Conservation (phyloP, 2,888 invertebrate species). For the Cyclophora albipunctata region DNA sequence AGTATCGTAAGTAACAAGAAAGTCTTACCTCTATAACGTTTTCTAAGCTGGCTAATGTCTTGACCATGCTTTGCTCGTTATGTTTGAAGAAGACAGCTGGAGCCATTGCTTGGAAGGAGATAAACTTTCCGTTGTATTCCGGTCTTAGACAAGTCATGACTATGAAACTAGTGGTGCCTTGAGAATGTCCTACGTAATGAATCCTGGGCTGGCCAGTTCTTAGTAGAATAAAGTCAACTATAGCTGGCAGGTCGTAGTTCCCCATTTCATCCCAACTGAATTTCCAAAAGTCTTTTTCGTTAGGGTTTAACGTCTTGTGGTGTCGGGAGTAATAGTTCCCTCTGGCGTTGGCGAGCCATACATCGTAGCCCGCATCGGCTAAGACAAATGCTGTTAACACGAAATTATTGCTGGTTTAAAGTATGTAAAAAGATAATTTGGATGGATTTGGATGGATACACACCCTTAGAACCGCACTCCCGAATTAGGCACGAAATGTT, state of each 20-base stretch:
- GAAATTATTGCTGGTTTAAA: neutral
- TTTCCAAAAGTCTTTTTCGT: conserved; percentile 42
- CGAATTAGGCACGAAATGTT: too few species aligned
- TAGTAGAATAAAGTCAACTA: conserved; percentile 35
- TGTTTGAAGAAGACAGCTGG: conserved; percentile 46
- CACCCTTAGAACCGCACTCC: too few species aligned
- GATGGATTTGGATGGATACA: too few species aligned
- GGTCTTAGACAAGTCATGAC: conserved; percentile 49
- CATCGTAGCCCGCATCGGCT: conserved; percentile 80
- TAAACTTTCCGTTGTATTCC: conserved; percentile 45
- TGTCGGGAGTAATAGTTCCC: conserved; percentile 79
- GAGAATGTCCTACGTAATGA: conserved; percentile 57
- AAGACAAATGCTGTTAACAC: conserved; percentile 48
- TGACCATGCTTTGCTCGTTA: conserved; percentile 27
- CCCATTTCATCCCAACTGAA: conserved; percentile 57
- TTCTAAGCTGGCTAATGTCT: conserved; percentile 26
- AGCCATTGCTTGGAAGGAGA: conserved; percentile 54
- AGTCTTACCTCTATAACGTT: conserved; percentile 34
- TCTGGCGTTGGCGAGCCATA: conserved; percentile 86
- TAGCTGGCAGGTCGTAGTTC: conserved; percentile 38
- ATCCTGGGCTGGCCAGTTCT: conserved; percentile 33
- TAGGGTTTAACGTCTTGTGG: conserved; percentile 32
- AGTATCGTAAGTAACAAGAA: too few species aligned
- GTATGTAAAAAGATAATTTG: neutral
- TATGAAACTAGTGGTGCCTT: conserved; percentile 51